Base-by-base conservation (phyloP, 1,140 invertebrate species). In the Frieseomelitta varia region DNA sequence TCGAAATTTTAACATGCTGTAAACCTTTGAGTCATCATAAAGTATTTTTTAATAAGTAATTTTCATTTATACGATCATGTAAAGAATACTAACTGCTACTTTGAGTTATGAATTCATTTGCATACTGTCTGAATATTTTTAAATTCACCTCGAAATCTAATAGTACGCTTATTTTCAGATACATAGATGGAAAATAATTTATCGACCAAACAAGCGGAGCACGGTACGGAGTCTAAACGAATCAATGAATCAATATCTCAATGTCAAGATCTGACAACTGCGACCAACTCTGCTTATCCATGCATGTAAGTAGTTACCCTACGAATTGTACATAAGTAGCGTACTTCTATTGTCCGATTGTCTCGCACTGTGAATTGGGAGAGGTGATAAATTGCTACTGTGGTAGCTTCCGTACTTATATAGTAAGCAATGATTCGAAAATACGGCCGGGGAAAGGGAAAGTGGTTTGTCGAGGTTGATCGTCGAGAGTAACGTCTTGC, bases 391-490 rank as follows among this genome's bases (percentile, higher is more conserved):
- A 79, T 79, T 34, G 53, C 30, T 27, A 47, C n/a, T 4, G n/a
- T 15, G 34, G 30, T 47, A 39, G 61, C 61, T 67, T 76, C 61
- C 39, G 79, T 61, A 81, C 34, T 47, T 73, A 73, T 58, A 77
- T 63, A 77, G 74, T 34, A 73, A 81, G 72, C 72, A 63, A 81
- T 14, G 78, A 56, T 53, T 86, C 53, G 63, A 34, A 88, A 82
- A 85, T 84, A 81, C 72, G 67, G 74, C 63, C 61, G 73, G 53
- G 77, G 85, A 81, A 88, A 87, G 73, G 85, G 76, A 88, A 88
- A 88, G 87, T 84, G 85, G 78, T 84, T 75, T 61, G 87, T 79
- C 86, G 78, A 76, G 86, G 71, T 79, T 81, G 69, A 63, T 79
- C 30, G 63, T 55, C 30, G 55, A 53, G 53, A 67, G 51, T 61